Percentiles rank a stretch among this genome's conserved stretches.
phyloP scores from a whole-genome alignment of 1,140 invertebrate species.

The Drosophila ficusphila region DNA sequence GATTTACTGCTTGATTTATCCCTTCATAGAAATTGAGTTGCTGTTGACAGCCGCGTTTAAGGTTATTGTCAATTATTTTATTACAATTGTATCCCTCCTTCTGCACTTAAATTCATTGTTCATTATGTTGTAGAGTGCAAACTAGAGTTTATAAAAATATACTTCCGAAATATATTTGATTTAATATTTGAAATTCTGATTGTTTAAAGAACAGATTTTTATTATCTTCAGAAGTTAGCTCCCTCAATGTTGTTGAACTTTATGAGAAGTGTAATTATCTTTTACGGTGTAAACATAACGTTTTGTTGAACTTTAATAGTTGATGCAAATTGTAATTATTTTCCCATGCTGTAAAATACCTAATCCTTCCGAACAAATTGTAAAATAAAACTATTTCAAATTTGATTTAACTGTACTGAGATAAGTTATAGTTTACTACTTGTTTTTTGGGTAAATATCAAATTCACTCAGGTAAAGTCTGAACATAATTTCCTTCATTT shows the following conservation, averaged over 20 bases:
- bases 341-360: slow-evolving; percentile 1
- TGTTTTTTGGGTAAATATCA: not conserved
- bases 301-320: not conserved
- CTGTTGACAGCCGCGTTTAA: slow-evolving; percentile 26
- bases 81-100: slow-evolving; percentile 2
- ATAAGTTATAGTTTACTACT: no score
- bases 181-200: not conserved
- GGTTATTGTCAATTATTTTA: slow-evolving; percentile 14
- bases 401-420: no score
- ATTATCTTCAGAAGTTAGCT: not conserved
- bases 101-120: slow-evolving; percentile 21
- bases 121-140: slow-evolving; percentile 15
- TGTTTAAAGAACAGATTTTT: not conserved
- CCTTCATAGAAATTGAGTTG: slow-evolving; percentile 1
- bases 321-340: not conserved
- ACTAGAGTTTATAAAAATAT: slow-evolving; percentile 14
- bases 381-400: slow-evolving; percentile 2
- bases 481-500: no score
- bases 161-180: not conserved
- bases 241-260: not conserved
- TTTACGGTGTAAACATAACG: not conserved
- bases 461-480: no score
- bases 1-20: slow-evolving; percentile 5
- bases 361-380: slow-evolving; percentile 2
- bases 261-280: not conserved